A percentile compares a stretch with the other conserved stretches of the same genome.
Evolutionary conservation across 1,140 invertebrate species (phyloP).

Genomic region (Platorchestia sp.): DNA sequence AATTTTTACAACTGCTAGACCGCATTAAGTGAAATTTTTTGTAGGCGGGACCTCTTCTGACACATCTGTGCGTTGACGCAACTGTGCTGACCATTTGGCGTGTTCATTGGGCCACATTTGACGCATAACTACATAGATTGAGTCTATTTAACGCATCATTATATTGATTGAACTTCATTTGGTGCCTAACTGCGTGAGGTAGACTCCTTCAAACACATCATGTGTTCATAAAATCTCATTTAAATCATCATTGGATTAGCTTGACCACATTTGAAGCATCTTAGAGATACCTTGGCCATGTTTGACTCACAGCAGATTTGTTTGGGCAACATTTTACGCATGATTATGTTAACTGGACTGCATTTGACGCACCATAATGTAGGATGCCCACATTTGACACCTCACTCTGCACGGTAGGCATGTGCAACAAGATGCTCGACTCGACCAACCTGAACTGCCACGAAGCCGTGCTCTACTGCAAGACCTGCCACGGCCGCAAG

Average conservation of each 20-base stretch:
- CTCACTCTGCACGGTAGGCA: constrained; percentile 76
- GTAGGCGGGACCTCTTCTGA: no score
- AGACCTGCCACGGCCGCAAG: constrained; percentile 96
- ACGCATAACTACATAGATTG: background rate
- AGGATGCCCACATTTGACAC: background rate
- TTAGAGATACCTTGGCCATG: background rate
- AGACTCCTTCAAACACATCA: no score
- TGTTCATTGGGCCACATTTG: background rate
- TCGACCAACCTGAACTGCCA: constrained; percentile 97
- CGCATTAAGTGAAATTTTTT: no score
- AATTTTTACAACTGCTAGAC: no score
- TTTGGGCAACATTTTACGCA: background rate
- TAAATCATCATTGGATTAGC: background rate
- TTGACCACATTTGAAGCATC: background rate
- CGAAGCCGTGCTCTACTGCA: constrained; percentile 96
- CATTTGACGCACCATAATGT: background rate
- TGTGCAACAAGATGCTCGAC: constrained; percentile 97
- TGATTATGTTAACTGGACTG: background rate
- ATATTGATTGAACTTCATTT: background rate
- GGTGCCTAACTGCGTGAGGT: background rate
- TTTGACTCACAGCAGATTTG: background rate
- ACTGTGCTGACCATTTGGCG: background rate
- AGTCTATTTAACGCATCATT: background rate
- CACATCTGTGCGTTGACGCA: no score
- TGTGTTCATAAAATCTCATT: no score